Conservation (phyloP, 2,888 invertebrate species). For the Sphaerophoria rueppellii region DNA sequence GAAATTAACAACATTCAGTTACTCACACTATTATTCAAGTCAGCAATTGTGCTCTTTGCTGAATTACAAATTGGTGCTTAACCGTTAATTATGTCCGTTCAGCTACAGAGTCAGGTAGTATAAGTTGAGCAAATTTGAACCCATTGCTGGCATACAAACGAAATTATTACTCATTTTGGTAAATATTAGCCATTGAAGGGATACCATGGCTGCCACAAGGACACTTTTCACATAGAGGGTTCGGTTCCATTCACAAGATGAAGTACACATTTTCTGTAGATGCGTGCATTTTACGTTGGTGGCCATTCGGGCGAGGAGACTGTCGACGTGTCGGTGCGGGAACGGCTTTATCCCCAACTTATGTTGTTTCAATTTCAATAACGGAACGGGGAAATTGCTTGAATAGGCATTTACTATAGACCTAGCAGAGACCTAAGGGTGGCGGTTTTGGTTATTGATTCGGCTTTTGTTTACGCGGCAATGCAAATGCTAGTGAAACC, state of each 20-base stretch:
- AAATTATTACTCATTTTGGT: constrained; percentile 63
- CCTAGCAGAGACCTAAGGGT: neutral
- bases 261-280: neutral
- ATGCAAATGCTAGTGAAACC: constrained; percentile 15
- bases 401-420: constrained; percentile 24
- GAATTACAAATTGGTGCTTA: constrained; percentile 70
- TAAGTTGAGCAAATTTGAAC: constrained; percentile 26
- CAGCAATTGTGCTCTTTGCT: constrained; percentile 55
- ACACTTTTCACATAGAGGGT: constrained; percentile 21
- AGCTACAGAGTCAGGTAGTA: constrained; percentile 50
- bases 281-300: constrained; percentile 1
- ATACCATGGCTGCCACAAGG: constrained; percentile 30
- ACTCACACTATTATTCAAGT: constrained; percentile 17
- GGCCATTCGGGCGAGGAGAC: neutral
- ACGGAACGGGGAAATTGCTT: neutral
- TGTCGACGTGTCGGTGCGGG: neutral
- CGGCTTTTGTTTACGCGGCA: constrained; percentile 58
- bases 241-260: constrained; percentile 12
- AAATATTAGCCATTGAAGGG: constrained; percentile 53
- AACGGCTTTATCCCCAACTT: neutral
- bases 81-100: constrained; percentile 62
- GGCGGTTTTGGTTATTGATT: constrained; percentile 37
- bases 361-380: neutral
- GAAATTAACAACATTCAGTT: constrained; percentile 34
- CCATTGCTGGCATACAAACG: constrained; percentile 12